phyloP scores from a whole-genome alignment of 2,797 vertebrate species.

The Pantherophis vulpinus region DNA sequence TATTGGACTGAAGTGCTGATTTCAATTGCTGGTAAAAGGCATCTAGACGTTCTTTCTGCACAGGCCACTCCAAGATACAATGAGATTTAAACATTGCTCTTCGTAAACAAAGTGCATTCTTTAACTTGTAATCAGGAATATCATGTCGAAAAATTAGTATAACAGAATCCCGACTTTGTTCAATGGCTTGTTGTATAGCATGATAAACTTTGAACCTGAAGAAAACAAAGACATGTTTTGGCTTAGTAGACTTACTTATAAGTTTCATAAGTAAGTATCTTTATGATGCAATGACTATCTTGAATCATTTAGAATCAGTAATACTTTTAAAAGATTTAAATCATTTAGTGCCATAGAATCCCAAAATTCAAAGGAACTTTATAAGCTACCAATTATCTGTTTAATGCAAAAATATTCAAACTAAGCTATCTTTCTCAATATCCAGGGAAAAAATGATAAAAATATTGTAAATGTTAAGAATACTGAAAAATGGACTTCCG shows the following conservation, averaged over 20 bases:
- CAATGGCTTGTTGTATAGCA: constrained; percentile 88
- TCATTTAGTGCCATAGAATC: neutral
- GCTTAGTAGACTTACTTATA: neutral
- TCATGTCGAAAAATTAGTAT: constrained; percentile 90
- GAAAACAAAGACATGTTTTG: constrained; percentile 21
- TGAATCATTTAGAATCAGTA: neutral
- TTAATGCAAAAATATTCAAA: neutral
- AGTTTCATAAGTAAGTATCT: neutral
- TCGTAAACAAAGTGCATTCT: constrained; percentile 81
- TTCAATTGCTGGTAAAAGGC: constrained; percentile 87
- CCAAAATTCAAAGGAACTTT: neutral
- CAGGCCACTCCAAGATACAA: constrained; percentile 89
- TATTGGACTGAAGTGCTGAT: constrained; percentile 85
- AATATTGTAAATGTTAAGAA: neutral
- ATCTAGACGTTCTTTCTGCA: constrained; percentile 79
- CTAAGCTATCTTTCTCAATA: neutral
- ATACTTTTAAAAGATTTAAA: neutral
- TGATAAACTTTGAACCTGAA: constrained; percentile 89
- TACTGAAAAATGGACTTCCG: neutral
- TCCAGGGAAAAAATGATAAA: neutral
- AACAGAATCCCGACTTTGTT: constrained; percentile 88
- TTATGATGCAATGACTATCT: neutral
- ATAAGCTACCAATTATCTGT: neutral
- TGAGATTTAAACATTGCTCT: constrained; percentile 87
- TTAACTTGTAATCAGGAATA: constrained; percentile 88